phyloP scores from a whole-genome alignment of 2,888 invertebrate genomes.

The Stomorhina lunata region DNA sequence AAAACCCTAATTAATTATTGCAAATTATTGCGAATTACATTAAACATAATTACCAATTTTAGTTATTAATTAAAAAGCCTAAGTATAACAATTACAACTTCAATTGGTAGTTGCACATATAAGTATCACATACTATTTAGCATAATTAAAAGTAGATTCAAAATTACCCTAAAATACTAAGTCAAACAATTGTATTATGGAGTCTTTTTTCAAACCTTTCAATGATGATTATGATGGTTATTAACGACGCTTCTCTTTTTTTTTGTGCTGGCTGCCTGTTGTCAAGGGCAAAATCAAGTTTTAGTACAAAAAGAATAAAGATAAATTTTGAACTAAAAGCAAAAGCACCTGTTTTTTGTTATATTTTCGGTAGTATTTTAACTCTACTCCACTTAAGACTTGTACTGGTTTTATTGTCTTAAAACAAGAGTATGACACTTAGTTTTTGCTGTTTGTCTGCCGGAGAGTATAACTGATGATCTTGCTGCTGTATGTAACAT shows the following conservation, averaged over 20 bases:
- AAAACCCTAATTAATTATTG: no score
- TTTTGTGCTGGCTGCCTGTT: slow-evolving; percentile 31
- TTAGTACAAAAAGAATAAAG: background rate
- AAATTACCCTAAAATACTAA: background rate
- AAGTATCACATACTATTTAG: no score
- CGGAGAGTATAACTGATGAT: background rate
- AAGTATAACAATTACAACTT: no score
- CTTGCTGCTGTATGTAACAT: slow-evolving; percentile 31
- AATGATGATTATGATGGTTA: slow-evolving; percentile 8
- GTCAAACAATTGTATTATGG: background rate
- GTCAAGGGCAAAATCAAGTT: slow-evolving; percentile 59
- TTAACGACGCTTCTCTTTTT: background rate
- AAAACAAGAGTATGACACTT: background rate
- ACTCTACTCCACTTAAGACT: no score
- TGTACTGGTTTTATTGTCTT: slow-evolving; percentile 33
- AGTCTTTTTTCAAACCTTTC: background rate
- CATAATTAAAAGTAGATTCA: no score
- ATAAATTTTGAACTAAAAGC: background rate
- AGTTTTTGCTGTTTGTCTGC: background rate
- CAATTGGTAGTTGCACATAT: no score
- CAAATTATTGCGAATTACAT: no score
- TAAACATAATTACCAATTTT: no score
- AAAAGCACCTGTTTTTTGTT: slow-evolving; percentile 51
- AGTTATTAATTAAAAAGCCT: no score
- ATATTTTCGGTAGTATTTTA: background rate